Base-by-base conservation (phyloP, 2,797 vertebrate species). In the Enoplosus armatus region DNA sequence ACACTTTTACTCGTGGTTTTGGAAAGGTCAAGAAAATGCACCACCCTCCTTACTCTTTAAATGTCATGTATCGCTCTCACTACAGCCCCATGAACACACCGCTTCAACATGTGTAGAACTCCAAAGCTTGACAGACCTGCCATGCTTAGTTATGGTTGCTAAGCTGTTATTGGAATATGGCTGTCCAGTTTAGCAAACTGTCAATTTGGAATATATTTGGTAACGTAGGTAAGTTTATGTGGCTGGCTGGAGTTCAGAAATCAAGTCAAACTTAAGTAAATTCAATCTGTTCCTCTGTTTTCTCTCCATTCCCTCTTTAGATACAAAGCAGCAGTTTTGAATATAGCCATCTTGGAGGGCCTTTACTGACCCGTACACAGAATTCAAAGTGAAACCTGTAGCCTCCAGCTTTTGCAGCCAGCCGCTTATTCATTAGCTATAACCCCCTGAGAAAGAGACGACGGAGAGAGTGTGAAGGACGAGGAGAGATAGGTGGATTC, bases 391-490 rank as follows among this genome's bases (percentile, higher is more conserved):
- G 15, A 61, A 69, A 72, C 54, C 50, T 72, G 45, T 33, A n/a
- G 67, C 77, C 60, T 58, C 41, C 55, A 58, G 77, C 41, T 65
- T 37, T 72, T 62, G 35, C 73, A 76, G 59, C 73, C 64, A 3
- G 24, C 47, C 15, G 29, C 72, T 84, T 65, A 74, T 86, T 85
- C 55, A 72, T 73, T 78, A 67, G 79, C 77, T 75, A 60, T 51
- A 71, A n/a, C 37, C 45, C 22, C 16, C 14, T 20, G 48, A 61
- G 72, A 81, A 39, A 45, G 27, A 75, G 29, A 75, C 1, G 12
- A 63, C n/a, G n/a, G 73, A n/a, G 1, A 48, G 27, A 54, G 41
- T 22, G 39, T 63, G 71, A 41, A 70, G 59, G 75, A 72, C 27
- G 31, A 51, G 60, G 54, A 83, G 58, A 75, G 35, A 54, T 43